These are phyloP conservation scores for Cochlearius cochlearius DNA, from an alignment of 2,113 vertebrate species.

Conservation along the genomic window DNA sequence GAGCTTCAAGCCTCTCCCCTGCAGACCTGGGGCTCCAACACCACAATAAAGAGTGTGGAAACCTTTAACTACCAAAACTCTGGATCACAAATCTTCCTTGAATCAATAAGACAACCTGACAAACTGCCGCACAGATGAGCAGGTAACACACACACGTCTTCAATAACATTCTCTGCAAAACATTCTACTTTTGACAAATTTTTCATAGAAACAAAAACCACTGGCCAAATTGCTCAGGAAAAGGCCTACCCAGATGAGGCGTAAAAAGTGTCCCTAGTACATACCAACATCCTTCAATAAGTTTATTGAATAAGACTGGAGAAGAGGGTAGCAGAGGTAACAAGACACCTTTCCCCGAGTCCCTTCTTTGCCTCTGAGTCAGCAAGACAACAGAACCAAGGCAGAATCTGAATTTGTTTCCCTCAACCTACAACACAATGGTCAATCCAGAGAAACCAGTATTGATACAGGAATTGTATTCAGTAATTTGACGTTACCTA, in stretches of 20 bases:
- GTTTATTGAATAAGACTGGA: not conserved
- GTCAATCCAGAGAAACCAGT: not conserved
- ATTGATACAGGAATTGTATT: fast-evolving
- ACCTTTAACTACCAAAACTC: not conserved
- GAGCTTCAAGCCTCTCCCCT: not conserved
- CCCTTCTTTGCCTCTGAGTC: not conserved
- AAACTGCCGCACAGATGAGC: not conserved
- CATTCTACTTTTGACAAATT: not conserved
- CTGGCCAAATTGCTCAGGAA: not conserved
- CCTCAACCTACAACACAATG: not conserved
- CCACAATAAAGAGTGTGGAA: not conserved
- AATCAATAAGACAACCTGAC: not conserved
- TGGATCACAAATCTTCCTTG: not conserved
- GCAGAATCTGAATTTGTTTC: not conserved
- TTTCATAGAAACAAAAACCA: not conserved
- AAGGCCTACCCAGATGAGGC: not conserved
- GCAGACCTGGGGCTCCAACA: not conserved
- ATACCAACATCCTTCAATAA: not conserved
- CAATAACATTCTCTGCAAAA: not conserved
- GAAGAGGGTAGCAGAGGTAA: not conserved
- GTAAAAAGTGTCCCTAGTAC: not conserved
- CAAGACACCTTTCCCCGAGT: not conserved
- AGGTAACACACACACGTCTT: not conserved
- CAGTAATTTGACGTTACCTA: not conserved
- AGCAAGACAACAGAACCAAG: not conserved